Evolutionary conservation across 2,888 invertebrate species (phyloP).

Genomic region (Cephus rjabovi): DNA sequence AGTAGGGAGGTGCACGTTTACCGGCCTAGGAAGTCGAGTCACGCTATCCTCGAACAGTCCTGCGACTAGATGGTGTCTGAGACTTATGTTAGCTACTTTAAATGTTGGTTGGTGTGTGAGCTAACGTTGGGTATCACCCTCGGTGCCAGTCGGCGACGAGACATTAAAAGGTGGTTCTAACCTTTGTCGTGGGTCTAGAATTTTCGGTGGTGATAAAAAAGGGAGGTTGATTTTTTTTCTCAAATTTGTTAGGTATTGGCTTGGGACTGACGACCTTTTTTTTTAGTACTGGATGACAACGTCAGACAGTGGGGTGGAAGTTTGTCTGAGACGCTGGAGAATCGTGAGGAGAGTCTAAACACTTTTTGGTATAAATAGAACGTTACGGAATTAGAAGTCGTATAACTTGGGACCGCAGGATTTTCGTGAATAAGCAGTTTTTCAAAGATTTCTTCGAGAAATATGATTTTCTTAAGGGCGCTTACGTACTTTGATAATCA

Average conservation of each 20-base stretch:
- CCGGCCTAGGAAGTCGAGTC: constrained; percentile 23
- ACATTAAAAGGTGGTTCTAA: constrained; percentile 41
- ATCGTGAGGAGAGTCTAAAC: constrained; percentile 24
- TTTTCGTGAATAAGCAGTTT: not conserved
- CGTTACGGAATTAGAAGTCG: not conserved
- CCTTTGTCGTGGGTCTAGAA: not conserved
- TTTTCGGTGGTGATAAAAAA: not conserved
- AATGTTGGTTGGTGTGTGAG: not conserved
- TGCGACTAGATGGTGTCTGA: not conserved
- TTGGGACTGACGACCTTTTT: not conserved
- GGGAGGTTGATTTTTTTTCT: not conserved
- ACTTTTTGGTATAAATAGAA: constrained; percentile 23
- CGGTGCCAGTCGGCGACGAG: constrained; percentile 60
- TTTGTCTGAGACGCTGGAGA: constrained; percentile 7
- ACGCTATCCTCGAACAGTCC: constrained; percentile 31
- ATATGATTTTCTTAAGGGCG: not conserved
- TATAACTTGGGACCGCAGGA: not conserved
- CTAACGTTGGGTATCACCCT: constrained; percentile 51
- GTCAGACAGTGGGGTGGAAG: not conserved
- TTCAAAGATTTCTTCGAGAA: not conserved
- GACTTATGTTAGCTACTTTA: not conserved
- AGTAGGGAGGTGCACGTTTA: constrained; percentile 29
- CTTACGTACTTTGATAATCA: not conserved
- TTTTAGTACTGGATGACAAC: not conserved
- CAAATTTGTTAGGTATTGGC: not conserved